Base-by-base conservation (phyloP, 37 sponge, comb jelly and placozoan genomes). In the Ephydatia muelleri region DNA sequence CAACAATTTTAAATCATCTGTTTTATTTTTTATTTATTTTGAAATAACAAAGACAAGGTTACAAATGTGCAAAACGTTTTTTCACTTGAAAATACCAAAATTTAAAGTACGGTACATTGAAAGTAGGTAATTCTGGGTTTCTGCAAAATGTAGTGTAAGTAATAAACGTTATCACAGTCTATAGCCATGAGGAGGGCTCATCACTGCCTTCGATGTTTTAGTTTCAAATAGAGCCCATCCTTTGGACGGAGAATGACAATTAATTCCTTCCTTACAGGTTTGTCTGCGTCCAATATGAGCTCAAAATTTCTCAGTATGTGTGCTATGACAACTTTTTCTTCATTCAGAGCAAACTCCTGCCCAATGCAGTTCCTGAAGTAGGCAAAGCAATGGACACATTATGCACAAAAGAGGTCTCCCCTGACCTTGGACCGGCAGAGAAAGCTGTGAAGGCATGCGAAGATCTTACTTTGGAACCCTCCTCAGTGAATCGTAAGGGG, bases 391-490 rank as follows among this genome's bases (percentile, higher is more conserved):
- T 79, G 2, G 21, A 11, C 64, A n/a, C n/a, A n/a, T n/a, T 57
- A 5, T 1, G 16, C 16, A 14, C 57, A 57, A 13, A 57, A 19
- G 16, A 13, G 1, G 19, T 57, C 6, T 57, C 19, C 57, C 57
- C 57, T 19, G 21, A 93, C 94, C 97, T 88, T 47, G 97, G 87
- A 31, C 97, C 97, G n/a, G 97, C 94, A 81, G 97, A 82, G 79
- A 96, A 96, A 11, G 97, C 90, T 3, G 94, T 70, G 70, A 73
- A 93, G 25, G 94, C 92, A 87, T 88, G 88, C 5, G 97, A 81
- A 37, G 86, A 79, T 36, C 92, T 76, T 22, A 22, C 81, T 38
- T 78, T 86, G 74, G 76, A 76, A 47, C 90, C 93, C 76, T 92
- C 94, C 30, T 70, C 83, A 30, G 92, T 86, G 71, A 96, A 96